These are phyloP conservation scores for Xiphydria camelus DNA, from an alignment of 2,888 invertebrate species.

Conservation along the genomic window DNA sequence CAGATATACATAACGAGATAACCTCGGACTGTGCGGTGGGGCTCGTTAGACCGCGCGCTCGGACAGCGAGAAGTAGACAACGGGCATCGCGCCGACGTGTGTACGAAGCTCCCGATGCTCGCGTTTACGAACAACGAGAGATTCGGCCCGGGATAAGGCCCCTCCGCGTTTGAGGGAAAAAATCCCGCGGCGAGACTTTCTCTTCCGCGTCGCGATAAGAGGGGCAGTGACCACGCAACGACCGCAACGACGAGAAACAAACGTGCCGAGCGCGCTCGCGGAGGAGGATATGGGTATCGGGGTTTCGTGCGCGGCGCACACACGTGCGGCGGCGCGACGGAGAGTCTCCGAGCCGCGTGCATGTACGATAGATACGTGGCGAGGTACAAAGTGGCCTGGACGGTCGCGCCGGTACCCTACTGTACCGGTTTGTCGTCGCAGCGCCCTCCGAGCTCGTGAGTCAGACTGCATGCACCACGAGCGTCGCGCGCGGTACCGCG, in stretches of 20 bases:
- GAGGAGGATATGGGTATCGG: too few species aligned
- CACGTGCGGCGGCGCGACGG: not conserved
- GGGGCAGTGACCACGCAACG: conserved; percentile 30
- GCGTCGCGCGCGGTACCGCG: not conserved
- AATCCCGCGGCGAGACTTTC: conserved; percentile 33
- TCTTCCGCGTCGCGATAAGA: conserved; percentile 40
- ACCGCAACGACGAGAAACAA: conserved; percentile 24
- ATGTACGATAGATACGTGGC: not conserved
- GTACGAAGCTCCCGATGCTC: too few species aligned
- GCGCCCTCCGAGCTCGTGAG: conserved; percentile 1
- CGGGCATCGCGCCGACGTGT: too few species aligned
- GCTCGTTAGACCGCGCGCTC: too few species aligned
- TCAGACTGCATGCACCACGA: not conserved
- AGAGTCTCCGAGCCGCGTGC: not conserved
- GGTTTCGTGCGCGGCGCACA: too few species aligned
- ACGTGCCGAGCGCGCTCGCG: conserved; percentile 20
- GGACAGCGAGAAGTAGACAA: too few species aligned
- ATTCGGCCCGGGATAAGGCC: not conserved
- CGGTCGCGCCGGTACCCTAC: too few species aligned
- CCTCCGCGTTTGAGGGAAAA: not conserved
- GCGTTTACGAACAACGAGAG: too few species aligned
- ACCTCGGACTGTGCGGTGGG: too few species aligned
- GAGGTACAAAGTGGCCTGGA: not conserved
- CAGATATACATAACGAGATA: too few species aligned
- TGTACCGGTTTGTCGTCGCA: conserved; percentile 1